Evolutionary conservation across 2,113 vertebrate genomes (phyloP), one percentile per base, ranked within the genome.

Genomic region (Apeltes quadracus): DNA sequence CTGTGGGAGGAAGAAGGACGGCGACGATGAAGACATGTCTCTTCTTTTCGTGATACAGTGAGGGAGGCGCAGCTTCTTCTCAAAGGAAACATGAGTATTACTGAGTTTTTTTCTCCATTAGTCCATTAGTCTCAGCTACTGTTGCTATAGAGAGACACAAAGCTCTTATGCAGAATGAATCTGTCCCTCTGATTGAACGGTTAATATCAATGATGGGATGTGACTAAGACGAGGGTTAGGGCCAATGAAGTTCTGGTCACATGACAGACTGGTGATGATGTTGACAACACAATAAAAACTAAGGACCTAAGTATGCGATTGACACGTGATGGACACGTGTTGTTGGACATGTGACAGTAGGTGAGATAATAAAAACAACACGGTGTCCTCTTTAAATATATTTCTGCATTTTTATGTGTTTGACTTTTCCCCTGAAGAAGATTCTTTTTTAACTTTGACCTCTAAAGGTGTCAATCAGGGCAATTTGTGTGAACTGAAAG

Each of bases 21-120:
- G 15, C 0, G 2, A 61, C n/a, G 67, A 57, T 50, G 34, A 67
- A 43, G 38, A 62, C 65, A 8, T 12, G 2, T 57, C 46, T 18
- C 25, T n/a, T 58, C 18, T 12, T 50, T 53, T 69, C 2, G 11
- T 46, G 25, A 48, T 2, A 1, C 16, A 32, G 34, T 27, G 34
- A 55, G 25, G 72, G 77, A 76, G 73, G 63, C 9, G 55, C 72
- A 63, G 67, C 78, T 50, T 67, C 58, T 55, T 46, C 34, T 67
- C 27, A 44, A 53, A 53, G 67, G 32, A 59, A 48, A 38, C 56
- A 54, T 15, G 12, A 29, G 23, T 48, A 15, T 27, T 46, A 18
- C 18, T 14, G 20, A 1, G 22, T 50, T 48, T 15, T 32, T 16
- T 22, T 51, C 25, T 43, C 57, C 12, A 54, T 70, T 38, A 69